A percentile compares a stretch with the other conserved stretches of the same genome.
These are phyloP conservation scores for Oscheius sp. DNA, from an alignment of 2,888 invertebrate species.

Conservation along the genomic window DNA sequence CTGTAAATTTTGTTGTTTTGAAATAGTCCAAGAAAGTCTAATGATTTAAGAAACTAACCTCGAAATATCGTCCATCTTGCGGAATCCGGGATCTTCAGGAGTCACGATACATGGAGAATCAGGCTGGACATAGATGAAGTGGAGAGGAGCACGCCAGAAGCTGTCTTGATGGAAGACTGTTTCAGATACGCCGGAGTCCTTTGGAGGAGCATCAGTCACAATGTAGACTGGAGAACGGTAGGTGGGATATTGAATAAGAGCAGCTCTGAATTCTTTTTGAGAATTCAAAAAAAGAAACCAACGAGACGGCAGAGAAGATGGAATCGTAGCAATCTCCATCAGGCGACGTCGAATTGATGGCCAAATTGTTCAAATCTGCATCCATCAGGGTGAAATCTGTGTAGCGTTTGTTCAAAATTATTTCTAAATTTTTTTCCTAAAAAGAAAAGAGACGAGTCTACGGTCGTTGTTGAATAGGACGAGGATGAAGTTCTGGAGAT, in stretches of 20 bases:
- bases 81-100: slow-evolving; percentile 43
- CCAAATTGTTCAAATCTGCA: not conserved
- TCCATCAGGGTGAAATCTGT: not conserved
- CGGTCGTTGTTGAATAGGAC: slow-evolving; percentile 58
- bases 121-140: slow-evolving; percentile 52
- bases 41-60: no score
- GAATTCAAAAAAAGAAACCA: not conserved
- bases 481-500: slow-evolving; percentile 49
- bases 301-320: slow-evolving; percentile 47
- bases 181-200: slow-evolving; percentile 47
- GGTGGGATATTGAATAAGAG: slow-evolving; percentile 40
- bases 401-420: slow-evolving; percentile 3
- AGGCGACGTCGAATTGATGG: slow-evolving; percentile 26
- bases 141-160: slow-evolving; percentile 54
- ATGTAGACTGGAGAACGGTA: slow-evolving; percentile 58
- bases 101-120: slow-evolving; percentile 38
- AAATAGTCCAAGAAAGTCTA: no score
- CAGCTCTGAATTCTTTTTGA: slow-evolving; percentile 30
- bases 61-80: slow-evolving; percentile 45
- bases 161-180: slow-evolving; percentile 54
- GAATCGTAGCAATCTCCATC: slow-evolving; percentile 47
- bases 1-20: no score
- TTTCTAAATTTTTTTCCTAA: slow-evolving; percentile 3
- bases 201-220: slow-evolving; percentile 58
- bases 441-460: not conserved